Conservation (phyloP, 2,113 vertebrate species). For the Brienomyrus brachyistius region DNA sequence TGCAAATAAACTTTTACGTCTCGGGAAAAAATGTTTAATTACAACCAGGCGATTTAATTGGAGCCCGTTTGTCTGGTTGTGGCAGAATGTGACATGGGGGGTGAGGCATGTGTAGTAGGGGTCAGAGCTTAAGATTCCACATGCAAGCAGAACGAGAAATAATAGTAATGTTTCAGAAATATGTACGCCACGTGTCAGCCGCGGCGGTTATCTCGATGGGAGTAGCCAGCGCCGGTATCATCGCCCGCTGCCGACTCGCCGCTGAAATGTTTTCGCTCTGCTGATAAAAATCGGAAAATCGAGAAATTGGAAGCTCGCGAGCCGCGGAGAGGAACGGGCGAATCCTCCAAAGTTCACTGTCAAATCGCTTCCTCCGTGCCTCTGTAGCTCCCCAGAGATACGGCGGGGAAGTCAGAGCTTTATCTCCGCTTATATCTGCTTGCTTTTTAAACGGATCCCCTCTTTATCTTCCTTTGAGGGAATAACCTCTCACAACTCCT, state of each 20-base stretch:
- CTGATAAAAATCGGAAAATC: constrained; percentile 61
- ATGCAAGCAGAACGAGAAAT: neutral
- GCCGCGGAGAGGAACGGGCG: constrained; percentile 39
- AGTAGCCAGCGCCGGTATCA: constrained; percentile 23
- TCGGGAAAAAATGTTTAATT: constrained; percentile 49
- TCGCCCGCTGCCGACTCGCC: constrained; percentile 23
- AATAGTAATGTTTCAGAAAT: neutral
- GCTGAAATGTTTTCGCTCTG: constrained; percentile 44
- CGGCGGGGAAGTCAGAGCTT: constrained; percentile 38
- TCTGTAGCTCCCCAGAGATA: constrained; percentile 45
- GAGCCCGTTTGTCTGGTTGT: constrained; percentile 17
- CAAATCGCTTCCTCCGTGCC: constrained; percentile 39
- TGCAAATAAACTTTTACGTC: constrained; percentile 65
- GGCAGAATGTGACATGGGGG: constrained; percentile 24
- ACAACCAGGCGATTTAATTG: constrained; percentile 52
- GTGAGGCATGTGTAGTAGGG: constrained; percentile 3
- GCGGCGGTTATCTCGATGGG: neutral
- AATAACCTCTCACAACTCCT: constrained; percentile 30
- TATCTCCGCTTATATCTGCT: constrained; percentile 50
- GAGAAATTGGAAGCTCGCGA: constrained; percentile 54
- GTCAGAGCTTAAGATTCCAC: neutral
- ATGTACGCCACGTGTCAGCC: neutral
- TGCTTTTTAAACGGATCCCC: constrained; percentile 47
- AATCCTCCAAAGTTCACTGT: constrained; percentile 56
- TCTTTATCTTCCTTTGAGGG: constrained; percentile 44